These are phyloP conservation scores for Nycticebus coucang DNA, from an alignment of 2,113 vertebrate species.

Conservation along the genomic window DNA sequence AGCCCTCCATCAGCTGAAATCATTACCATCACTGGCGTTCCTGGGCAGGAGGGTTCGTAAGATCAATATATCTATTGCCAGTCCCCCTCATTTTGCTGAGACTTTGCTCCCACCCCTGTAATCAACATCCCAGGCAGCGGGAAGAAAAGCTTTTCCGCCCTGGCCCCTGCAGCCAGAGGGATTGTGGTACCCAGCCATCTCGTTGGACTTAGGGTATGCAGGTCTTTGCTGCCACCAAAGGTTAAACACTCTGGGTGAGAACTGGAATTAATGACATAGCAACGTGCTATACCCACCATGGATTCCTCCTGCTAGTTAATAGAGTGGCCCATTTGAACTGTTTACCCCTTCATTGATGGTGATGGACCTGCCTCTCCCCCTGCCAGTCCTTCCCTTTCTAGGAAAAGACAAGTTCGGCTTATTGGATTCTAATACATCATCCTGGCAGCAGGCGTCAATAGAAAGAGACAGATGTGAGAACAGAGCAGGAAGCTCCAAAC, in stretches of 20 bases:
- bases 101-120: neutral
- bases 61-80: too few species aligned
- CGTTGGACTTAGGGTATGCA: neutral
- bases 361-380: neutral
- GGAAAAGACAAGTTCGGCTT: neutral
- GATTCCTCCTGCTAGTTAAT: slow-evolving; percentile 56
- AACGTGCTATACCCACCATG: neutral
- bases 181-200: neutral
- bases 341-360: slow-evolving; percentile 30
- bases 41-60: neutral
- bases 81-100: neutral
- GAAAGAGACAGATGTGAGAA: slow-evolving; percentile 48
- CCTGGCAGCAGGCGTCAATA: neutral
- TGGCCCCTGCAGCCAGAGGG: neutral
- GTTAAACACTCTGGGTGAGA: slow-evolving; percentile 36
- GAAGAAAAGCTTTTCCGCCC: neutral
- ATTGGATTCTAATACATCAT: slow-evolving; percentile 66
- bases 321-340: slow-evolving; percentile 66
- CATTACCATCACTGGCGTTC: neutral
- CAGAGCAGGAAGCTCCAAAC: neutral
- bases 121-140: neutral
- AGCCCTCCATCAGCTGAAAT: neutral
- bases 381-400: slow-evolving; percentile 28
- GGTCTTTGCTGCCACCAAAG: slow-evolving; percentile 44
- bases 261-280: slow-evolving; percentile 51